Percentiles rank a stretch among this genome's conserved stretches.
These are phyloP conservation scores for Rhodinocichla rosea DNA, from an alignment of 2,113 vertebrate species.

Conservation along the genomic window DNA sequence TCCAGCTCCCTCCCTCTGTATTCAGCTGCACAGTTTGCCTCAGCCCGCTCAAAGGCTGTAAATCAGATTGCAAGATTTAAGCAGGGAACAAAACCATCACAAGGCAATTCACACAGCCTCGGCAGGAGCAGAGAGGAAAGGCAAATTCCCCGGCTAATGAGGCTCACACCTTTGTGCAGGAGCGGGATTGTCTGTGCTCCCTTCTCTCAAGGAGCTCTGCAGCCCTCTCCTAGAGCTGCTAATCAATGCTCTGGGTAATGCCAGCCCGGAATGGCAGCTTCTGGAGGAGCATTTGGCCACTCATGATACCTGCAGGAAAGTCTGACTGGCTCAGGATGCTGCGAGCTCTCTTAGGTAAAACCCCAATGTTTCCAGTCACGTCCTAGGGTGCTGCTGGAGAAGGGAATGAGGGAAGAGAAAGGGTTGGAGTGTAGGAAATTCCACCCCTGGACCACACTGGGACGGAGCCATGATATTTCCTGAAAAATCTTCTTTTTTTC, in stretches of 20 bases:
- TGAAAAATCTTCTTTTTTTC: too few relatives aligned
- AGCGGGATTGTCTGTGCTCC: neutral
- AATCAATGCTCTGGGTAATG: neutral
- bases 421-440: rapidly evolving
- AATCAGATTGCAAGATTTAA: neutral
- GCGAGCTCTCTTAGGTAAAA: rapidly evolving
- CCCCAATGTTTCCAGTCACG: rapidly evolving
- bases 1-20: neutral
- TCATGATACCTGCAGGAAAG: neutral
- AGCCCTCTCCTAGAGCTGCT: neutral
- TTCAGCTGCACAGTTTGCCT: neutral
- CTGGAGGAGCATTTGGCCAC: neutral
- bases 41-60: neutral
- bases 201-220: neutral
- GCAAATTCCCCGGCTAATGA: neutral
- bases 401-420: neutral
- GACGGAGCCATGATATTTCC: too few relatives aligned
- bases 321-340: neutral
- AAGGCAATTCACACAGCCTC: neutral
- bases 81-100: neutral
- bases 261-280: neutral
- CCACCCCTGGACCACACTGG: neutral
- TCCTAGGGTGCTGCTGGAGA: rapidly evolving
- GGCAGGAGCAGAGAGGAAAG: neutral
- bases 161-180: neutral